Evolutionary conservation across 2,888 invertebrate genomes (phyloP).

Genomic region (Pseudoips prasinana): DNA sequence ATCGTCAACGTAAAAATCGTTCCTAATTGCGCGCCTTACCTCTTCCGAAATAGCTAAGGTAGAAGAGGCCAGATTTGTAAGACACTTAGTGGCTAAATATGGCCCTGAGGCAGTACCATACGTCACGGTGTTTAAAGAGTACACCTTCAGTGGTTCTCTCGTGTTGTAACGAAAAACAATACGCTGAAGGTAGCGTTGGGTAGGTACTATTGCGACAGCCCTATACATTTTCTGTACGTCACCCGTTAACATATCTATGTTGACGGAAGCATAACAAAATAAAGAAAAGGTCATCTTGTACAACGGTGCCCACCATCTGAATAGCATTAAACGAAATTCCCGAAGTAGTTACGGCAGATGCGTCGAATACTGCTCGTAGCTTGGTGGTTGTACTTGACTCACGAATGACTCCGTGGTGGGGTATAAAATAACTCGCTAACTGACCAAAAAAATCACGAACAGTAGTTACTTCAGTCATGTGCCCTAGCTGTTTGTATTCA

Average conservation of each 20-base stretch:
- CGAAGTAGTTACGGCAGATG: constrained; percentile 10
- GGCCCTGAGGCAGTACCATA: background rate
- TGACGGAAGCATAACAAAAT: constrained; percentile 19
- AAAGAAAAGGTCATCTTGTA: constrained; percentile 17
- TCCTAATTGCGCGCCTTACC: background rate
- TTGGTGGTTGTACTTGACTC: constrained; percentile 26
- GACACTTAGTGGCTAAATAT: background rate
- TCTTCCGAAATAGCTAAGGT: background rate
- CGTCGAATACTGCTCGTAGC: constrained; percentile 30
- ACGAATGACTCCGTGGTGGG: constrained; percentile 28
- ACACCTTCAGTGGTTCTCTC: background rate
- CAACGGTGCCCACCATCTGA: constrained; percentile 10
- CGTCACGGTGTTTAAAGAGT: background rate
- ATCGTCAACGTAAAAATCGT: background rate
- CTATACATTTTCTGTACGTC: constrained; percentile 25
- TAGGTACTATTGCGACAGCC: background rate
- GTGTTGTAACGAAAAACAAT: background rate
- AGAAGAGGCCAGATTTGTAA: background rate
- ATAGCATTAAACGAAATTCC: constrained; percentile 18
- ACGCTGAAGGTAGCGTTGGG: background rate
- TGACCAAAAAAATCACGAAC: background rate
- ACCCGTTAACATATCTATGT: constrained; percentile 11
- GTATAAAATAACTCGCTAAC: constrained; percentile 20
- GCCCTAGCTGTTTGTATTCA: constrained; percentile 8
- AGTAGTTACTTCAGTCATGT: constrained; percentile 6